A percentile compares a stretch with the other conserved stretches of the same genome.
Evolutionary conservation across 2,113 vertebrate genomes (phyloP).

Genomic region (Urocynchramus pylzowi): DNA sequence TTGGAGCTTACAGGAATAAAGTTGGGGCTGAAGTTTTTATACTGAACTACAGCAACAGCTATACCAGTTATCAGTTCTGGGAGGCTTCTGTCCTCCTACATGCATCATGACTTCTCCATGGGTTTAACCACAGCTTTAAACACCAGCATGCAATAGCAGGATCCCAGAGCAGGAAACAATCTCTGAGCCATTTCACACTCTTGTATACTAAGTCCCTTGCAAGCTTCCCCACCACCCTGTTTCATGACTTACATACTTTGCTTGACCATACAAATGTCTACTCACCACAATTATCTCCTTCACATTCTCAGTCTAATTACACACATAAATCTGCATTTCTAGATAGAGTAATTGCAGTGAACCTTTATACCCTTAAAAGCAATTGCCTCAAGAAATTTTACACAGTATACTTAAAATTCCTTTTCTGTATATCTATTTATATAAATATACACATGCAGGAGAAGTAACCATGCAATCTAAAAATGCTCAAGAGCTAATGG

Average conservation of each 20-base stretch:
- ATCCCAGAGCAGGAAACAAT: background rate
- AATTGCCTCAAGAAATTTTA: background rate
- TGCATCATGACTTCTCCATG: background rate
- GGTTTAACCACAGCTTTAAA: background rate
- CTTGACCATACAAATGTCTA: background rate
- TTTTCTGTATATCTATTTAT: background rate
- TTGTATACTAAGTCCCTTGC: background rate
- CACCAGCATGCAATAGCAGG: background rate
- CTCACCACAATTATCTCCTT: background rate
- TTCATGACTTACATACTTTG: background rate
- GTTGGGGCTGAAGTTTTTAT: background rate
- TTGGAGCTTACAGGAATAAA: background rate
- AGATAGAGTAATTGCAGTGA: background rate
- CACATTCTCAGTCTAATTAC: background rate
- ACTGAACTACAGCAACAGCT: background rate
- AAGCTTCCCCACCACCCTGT: background rate
- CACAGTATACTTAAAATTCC: background rate
- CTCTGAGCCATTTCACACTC: background rate
- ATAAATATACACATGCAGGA: rapidly evolving
- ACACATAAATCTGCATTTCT: background rate
- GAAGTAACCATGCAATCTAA: background rate
- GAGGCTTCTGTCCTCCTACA: background rate
- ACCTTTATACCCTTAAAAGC: background rate
- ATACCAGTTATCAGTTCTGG: background rate
- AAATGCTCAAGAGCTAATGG: background rate